Evolutionary conservation across 1,140 invertebrate species (phyloP), one percentile per base, ranked within the genome.

Genomic region (Nasonia longicornis): DNA sequence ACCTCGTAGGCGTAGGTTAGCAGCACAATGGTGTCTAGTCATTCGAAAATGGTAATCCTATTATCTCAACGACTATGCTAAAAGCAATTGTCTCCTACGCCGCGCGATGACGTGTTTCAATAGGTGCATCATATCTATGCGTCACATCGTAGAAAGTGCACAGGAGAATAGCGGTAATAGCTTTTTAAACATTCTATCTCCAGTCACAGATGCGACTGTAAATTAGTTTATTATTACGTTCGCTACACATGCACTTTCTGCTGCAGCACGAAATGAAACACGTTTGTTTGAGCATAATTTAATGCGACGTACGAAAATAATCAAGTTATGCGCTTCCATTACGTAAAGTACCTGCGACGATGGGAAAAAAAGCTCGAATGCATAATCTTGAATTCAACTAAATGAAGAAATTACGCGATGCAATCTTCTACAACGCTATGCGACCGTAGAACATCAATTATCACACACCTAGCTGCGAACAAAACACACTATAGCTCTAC

Each of bases 11-110:
- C 10, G 75, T 35, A 20, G 14, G 3, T 20, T 64, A 67, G 4
- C 69, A 12, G 38, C 10, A 16, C 12, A 35, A 67, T 11, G 45
- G 42, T 77, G 64, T 69, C 67, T 77, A 77, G 75, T 77, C n/a
- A 77, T 77, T 67, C 74, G 64, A 66, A 6, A 45, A 45, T 48
- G 74, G 6, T 69, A 66, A 67, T 77, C 64, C 45, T 12, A 48
- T 69, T 69, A 77, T 77, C 63, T 77, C 7, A 29, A 48, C 26
- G 38, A 69, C 26, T 48, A 67, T 20, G 11, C 22, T 22, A 77
- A 69, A 77, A 31, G 64, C 26, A 48, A 77, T 67, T 26, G 14
- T 77, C 64, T 67, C 67, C 22, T 45, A 69, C 10, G 31, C 42
- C 35, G 10, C 45, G 14, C 16, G 14, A 2, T 48, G 42, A 48